These are phyloP conservation scores for Plagiodera versicolora DNA, from an alignment of 2,888 invertebrate species.

Conservation along the genomic window DNA sequence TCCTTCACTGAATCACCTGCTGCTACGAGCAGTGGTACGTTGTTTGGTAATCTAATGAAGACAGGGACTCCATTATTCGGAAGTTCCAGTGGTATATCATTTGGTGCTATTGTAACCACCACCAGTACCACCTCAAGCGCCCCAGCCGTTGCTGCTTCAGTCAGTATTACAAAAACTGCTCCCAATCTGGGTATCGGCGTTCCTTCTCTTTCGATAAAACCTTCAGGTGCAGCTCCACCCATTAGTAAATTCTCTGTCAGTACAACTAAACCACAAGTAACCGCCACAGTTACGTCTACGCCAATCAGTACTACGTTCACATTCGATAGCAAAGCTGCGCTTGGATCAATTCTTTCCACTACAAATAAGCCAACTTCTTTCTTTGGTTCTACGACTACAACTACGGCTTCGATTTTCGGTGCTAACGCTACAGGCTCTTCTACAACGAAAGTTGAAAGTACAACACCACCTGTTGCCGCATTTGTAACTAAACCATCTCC, in stretches of 20 bases:
- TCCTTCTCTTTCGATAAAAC: too few relatives aligned
- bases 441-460: constrained; percentile 10
- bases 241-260: constrained; percentile 3
- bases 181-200: not conserved
- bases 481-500: not conserved
- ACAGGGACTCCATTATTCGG: not conserved
- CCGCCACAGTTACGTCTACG: not conserved
- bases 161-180: not conserved
- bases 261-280: not conserved
- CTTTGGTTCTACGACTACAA: constrained; percentile 1
- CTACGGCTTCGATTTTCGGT: not conserved
- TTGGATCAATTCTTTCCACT: not conserved
- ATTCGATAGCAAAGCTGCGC: not conserved
- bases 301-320: not conserved
- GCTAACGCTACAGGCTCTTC: too few relatives aligned
- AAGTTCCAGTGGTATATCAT: not conserved
- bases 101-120: not conserved
- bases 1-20: constrained; percentile 18
- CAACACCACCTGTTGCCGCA: constrained; percentile 1
- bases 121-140: too few relatives aligned
- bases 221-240: not conserved
- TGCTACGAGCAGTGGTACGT: not conserved
- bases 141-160: too few relatives aligned
- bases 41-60: not conserved
- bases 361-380: not conserved